A percentile compares a stretch with the other conserved stretches of the same genome.
Conservation (phyloP, 2,113 vertebrate genomes). For the Hystrix cristata region DNA sequence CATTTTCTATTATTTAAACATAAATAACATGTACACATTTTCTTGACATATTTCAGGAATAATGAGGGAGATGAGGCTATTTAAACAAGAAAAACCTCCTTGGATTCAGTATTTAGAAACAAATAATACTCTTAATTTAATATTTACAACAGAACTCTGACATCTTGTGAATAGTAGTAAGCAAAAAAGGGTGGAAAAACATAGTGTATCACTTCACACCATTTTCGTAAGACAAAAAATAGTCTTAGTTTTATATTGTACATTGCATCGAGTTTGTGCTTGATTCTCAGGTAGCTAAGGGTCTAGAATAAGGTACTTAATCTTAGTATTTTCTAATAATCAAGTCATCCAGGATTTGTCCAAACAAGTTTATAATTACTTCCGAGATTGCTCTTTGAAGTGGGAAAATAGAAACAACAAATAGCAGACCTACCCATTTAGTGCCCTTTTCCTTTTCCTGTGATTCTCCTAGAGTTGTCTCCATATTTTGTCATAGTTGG, state of each 20-base stretch:
- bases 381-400: constrained; percentile 32
- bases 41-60: constrained; percentile 8
- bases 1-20: background rate
- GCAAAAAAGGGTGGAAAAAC: background rate
- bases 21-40: constrained; percentile 2
- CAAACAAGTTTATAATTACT: constrained; percentile 33
- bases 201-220: background rate
- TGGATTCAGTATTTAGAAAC: background rate
- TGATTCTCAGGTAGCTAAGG: background rate
- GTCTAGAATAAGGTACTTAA: constrained; percentile 42
- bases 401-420: background rate
- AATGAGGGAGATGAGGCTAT: background rate
- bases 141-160: background rate
- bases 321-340: constrained; percentile 18
- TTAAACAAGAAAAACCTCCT: background rate
- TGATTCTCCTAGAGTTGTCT: background rate
- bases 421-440: background rate
- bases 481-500: background rate
- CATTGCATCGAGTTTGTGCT: background rate
- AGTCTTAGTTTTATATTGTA: background rate
- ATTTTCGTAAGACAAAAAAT: background rate
- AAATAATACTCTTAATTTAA: constrained; percentile 1
- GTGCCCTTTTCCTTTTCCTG: background rate
- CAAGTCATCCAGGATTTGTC: constrained; percentile 2
- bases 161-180: background rate